Evolutionary conservation across 2,888 invertebrate genomes (phyloP).

Genomic region (Pristionchus maxplancki): DNA sequence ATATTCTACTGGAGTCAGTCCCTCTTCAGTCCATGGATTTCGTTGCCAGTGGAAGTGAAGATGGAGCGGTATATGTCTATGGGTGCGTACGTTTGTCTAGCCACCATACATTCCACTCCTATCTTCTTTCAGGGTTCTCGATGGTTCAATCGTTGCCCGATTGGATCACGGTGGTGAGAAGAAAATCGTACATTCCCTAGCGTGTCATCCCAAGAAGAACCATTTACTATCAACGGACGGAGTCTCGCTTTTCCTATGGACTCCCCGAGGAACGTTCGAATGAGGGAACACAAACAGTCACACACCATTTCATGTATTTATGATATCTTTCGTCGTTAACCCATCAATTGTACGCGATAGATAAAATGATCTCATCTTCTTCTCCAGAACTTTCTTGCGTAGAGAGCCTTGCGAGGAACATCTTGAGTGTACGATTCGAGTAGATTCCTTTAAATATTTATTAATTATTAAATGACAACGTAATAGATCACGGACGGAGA

Average conservation of each 20-base stretch:
- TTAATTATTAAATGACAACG: background rate
- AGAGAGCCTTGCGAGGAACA: slow-evolving; percentile 44
- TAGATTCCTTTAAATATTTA: background rate
- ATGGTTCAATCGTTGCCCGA: slow-evolving; percentile 76
- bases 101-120: background rate
- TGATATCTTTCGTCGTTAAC: slow-evolving; percentile 16
- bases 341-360: background rate
- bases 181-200: slow-evolving; percentile 69
- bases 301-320: slow-evolving; percentile 29
- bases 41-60: slow-evolving; percentile 91
- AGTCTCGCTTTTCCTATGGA: slow-evolving; percentile 37
- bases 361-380: slow-evolving; percentile 41
- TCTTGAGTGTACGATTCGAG: slow-evolving; percentile 37
- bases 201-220: slow-evolving; percentile 72
- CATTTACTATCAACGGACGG: slow-evolving; percentile 58
- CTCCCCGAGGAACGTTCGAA: slow-evolving; percentile 28
- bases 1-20: slow-evolving; percentile 82
- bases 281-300: background rate
- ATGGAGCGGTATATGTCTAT: slow-evolving; percentile 91
- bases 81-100: slow-evolving; percentile 84
- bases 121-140: slow-evolving; percentile 82
- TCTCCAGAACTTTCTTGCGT: slow-evolving; percentile 49
- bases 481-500: background rate
- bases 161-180: slow-evolving; percentile 66
- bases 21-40: slow-evolving; percentile 88